Conservation (phyloP, 2,113 vertebrate genomes). For the Puffinus mauretanicus region DNA sequence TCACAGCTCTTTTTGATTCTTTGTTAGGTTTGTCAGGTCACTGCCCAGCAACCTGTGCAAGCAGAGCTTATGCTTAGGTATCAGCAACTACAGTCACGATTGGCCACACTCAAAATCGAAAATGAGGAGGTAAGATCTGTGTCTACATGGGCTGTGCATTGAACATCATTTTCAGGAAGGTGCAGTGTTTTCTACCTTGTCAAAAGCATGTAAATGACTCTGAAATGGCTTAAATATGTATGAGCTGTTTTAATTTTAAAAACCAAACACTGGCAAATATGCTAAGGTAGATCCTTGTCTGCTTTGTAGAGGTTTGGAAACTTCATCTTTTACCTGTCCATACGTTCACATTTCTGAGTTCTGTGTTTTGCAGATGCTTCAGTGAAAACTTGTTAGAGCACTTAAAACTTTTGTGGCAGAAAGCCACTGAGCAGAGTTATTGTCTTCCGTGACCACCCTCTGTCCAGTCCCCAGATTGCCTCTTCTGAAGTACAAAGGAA, state of each 20-base stretch:
- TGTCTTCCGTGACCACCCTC: not conserved
- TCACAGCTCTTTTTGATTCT: slow-evolving; percentile 44
- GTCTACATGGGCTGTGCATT: not conserved
- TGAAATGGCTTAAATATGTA: not conserved
- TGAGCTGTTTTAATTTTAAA: not conserved
- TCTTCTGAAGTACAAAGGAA: not conserved
- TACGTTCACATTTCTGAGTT: not conserved
- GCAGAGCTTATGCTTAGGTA: slow-evolving; percentile 92
- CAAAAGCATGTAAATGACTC: not conserved
- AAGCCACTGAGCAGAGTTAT: not conserved
- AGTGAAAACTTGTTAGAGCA: not conserved
- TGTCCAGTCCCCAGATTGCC: not conserved
- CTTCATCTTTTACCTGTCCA: not conserved
- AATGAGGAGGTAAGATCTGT: slow-evolving; percentile 90
- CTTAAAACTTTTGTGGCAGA: not conserved
- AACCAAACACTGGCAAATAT: not conserved
- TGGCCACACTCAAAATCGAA: slow-evolving; percentile 95
- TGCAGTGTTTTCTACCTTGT: not conserved
- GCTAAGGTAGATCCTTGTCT: not conserved
- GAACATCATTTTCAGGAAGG: not conserved
- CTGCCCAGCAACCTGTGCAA: slow-evolving; percentile 91
- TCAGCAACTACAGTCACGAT: slow-evolving; percentile 94
- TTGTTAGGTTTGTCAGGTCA: slow-evolving; percentile 91
- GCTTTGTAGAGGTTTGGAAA: not conserved
- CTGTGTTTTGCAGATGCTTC: not conserved